Evolutionary conservation across 2,113 vertebrate genomes (phyloP), one percentile per base, ranked within the genome.

Genomic region (Terrapene triunguis): DNA sequence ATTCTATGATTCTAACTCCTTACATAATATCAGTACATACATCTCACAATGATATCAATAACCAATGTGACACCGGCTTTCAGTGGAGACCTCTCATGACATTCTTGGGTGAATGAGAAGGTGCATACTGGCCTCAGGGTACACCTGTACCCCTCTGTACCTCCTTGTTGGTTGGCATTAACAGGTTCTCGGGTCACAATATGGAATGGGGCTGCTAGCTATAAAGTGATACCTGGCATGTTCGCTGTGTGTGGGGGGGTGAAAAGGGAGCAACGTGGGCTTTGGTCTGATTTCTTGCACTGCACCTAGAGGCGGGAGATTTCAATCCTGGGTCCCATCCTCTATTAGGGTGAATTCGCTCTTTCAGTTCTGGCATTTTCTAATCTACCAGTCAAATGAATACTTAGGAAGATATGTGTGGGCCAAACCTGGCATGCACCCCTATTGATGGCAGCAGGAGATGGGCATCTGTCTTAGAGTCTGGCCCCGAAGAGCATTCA

Each of bases 401-500:
- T 25, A 2, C 24, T 25, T 24, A 74, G n/a, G 9, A 32, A 54
- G 32, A 51, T 82, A 48, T 22, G 16, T 1, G 21, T 10, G 72
- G 51, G 51, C 9, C 5, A 10, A 90, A 84, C 50, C 11, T 14
- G 38, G 2, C 78, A 84, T 35, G 44, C 29, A 32, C 53, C 62
- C 7, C n/a, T 50, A 51, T 2, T 42, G 69, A 22, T 42, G 38
- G 65, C 65, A 72, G 65, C 29, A 38, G 16, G 69, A 74, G n/a
- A 74, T 2, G 8, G 29, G 74, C 25, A 74, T 2, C n/a, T 0
- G 0, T 62, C 8, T 76, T 54, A 14, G 10, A 38, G 2, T 80
- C 76, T 55, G 7, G 13, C 42, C 25, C 84, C 3, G 65, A 82
- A 74, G 38, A 74, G 74, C 44, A 81, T 87, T 81, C 84, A 50